Conservation (phyloP, 2,797 vertebrate genomes). For the Poecilia wingei region DNA sequence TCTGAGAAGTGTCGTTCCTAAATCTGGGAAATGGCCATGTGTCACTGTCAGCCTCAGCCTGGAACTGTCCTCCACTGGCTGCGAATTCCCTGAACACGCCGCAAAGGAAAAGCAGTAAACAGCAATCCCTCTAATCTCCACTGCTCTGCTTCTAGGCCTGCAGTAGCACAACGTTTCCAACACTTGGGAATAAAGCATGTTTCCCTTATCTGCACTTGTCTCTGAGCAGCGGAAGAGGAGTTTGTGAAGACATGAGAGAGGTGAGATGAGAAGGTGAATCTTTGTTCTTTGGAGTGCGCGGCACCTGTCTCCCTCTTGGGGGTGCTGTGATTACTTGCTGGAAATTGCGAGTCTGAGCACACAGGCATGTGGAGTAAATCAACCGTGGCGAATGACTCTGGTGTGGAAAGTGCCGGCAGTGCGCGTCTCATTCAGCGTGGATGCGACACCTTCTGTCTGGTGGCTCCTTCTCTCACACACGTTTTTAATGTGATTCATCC, state of each 20-base stretch:
- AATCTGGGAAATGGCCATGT: conserved; percentile 55
- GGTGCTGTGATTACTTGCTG: conserved; percentile 79
- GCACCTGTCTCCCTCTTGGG: conserved; percentile 73
- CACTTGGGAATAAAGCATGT: conserved; percentile 51
- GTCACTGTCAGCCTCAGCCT: conserved; percentile 63
- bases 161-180: conserved; percentile 47
- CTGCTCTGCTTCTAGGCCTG: conserved; percentile 47
- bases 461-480: conserved; percentile 23
- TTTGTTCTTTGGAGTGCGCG: conserved; percentile 51
- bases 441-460: conserved; percentile 72
- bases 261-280: conserved; percentile 37
- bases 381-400: conserved; percentile 76
- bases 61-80: conserved; percentile 31
- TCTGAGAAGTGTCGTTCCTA: conserved; percentile 45
- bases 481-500: conserved; percentile 63
- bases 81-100: conserved; percentile 55
- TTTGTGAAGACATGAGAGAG: conserved; percentile 54
- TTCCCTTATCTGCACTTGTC: conserved; percentile 53
- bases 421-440: conserved; percentile 74
- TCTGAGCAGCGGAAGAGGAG: conserved; percentile 37
- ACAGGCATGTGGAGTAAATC: conserved; percentile 71
- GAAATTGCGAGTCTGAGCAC: conserved; percentile 61
- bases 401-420: conserved; percentile 74
- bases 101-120: conserved; percentile 55
- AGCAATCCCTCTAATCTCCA: conserved; percentile 32